Evolutionary conservation across 2,797 vertebrate species (phyloP).

Genomic region (Tokudaia tokunoshimensis): DNA sequence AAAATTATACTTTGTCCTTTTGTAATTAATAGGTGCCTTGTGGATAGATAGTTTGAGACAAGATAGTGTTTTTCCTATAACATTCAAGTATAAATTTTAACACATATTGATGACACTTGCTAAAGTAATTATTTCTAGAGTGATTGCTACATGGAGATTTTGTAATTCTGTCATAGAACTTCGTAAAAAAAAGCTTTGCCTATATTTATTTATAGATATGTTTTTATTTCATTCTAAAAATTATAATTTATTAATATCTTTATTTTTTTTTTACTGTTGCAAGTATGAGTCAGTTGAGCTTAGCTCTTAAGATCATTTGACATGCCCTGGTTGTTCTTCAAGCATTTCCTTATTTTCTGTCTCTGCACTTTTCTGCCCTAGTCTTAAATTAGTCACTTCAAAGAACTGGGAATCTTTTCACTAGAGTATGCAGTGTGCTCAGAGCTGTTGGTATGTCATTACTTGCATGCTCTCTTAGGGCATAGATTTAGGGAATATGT

Average conservation of each 20-base stretch:
- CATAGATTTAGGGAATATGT: constrained; percentile 11
- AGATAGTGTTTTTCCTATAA: constrained; percentile 61
- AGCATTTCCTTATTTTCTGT: constrained; percentile 40
- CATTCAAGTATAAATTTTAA: constrained; percentile 62
- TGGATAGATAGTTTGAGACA: constrained; percentile 49
- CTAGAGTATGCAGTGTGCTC: not conserved
- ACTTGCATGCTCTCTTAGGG: not conserved
- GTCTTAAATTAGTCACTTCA: constrained; percentile 26
- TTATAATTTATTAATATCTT: constrained; percentile 38
- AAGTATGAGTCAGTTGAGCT: constrained; percentile 17
- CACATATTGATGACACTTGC: constrained; percentile 54
- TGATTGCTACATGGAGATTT: constrained; percentile 47
- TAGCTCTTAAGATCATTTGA: constrained; percentile 45
- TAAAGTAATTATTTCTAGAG: constrained; percentile 64
- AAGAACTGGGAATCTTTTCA: constrained; percentile 27
- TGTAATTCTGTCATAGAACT: constrained; percentile 49
- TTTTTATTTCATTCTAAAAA: constrained; percentile 34
- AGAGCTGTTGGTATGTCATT: not conserved
- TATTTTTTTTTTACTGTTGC: constrained; percentile 27
- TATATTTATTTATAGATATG: constrained; percentile 6
- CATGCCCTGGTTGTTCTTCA: constrained; percentile 2
- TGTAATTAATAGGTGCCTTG: constrained; percentile 61
- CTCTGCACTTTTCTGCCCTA: not conserved
- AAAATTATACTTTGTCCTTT: constrained; percentile 67
- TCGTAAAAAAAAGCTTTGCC: constrained; percentile 24